phyloP scores from a whole-genome alignment of 1,140 invertebrate species.

The Goniozus legneri region DNA sequence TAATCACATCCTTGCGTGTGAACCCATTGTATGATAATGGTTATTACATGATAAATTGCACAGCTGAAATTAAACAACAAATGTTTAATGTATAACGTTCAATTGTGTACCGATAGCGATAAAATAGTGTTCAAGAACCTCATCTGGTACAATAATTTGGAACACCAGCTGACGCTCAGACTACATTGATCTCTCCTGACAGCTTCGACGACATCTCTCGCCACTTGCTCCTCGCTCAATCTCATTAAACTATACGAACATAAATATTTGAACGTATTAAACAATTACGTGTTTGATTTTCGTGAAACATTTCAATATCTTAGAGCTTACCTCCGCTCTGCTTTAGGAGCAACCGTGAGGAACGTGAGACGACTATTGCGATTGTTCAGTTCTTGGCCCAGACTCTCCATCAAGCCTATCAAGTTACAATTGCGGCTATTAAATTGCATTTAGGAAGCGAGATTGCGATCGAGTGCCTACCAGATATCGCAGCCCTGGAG shows the following conservation, averaged over 20 bases:
- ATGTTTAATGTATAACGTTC: neutral
- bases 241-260: slow-evolving; percentile 21
- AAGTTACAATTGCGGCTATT: too few species aligned
- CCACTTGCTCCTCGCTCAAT: slow-evolving; percentile 35
- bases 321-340: slow-evolving; percentile 25
- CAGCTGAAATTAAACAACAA: slow-evolving; percentile 34
- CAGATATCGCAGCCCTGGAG: slow-evolving; percentile 39
- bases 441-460: neutral
- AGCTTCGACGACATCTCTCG: slow-evolving; percentile 37
- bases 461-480: slow-evolving; percentile 20
- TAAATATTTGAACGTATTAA: too few species aligned
- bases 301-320: too few species aligned
- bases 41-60: slow-evolving; percentile 32
- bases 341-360: slow-evolving; percentile 38
- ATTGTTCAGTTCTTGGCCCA: slow-evolving; percentile 33
- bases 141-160: slow-evolving; percentile 30
- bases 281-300: too few species aligned
- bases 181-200: slow-evolving; percentile 34
- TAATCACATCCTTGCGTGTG: slow-evolving; percentile 27
- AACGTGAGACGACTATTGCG: slow-evolving; percentile 34
- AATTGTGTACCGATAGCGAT: neutral
- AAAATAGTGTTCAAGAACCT: slow-evolving; percentile 25
- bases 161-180: slow-evolving; percentile 31
- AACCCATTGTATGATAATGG: slow-evolving; percentile 36
- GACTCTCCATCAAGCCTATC: slow-evolving; percentile 45